Percentiles rank a stretch among this genome's conserved stretches.
phyloP scores from a whole-genome alignment of 2,888 invertebrate species.

The Nasonia oneida region DNA sequence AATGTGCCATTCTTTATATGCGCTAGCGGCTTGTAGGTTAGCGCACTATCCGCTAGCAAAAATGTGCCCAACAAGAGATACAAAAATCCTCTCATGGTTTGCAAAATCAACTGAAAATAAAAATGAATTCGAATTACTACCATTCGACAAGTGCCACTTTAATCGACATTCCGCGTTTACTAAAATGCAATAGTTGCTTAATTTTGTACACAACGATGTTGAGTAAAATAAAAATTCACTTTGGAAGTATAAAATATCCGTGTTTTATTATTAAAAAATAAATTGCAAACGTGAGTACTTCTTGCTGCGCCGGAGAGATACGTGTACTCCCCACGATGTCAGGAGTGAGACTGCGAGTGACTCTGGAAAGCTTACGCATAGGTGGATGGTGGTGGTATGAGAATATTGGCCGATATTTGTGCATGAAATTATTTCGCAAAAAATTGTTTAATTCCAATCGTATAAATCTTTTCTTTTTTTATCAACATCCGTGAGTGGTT shows the following conservation, averaged over 20 bases:
- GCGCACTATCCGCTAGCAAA: not conserved
- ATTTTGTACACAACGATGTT: not conserved
- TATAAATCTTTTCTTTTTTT: not conserved
- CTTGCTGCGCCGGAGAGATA: conserved; percentile 3
- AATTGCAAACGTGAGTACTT: not conserved
- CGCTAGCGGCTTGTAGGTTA: conserved; percentile 69
- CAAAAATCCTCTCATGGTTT: conserved; percentile 17
- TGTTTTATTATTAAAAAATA: not conserved
- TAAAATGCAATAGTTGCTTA: not conserved
- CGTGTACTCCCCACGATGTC: conserved; percentile 62
- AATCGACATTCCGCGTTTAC: not conserved
- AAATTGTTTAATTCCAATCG: not conserved
- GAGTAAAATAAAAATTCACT: not conserved
- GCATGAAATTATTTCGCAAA: not conserved
- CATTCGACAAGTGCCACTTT: not conserved
- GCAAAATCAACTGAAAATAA: not conserved
- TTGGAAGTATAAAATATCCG: not conserved
- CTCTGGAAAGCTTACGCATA: conserved; percentile 28
- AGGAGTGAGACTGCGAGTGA: conserved; percentile 63
- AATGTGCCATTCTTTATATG: conserved; percentile 81
- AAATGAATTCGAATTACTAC: not conserved
- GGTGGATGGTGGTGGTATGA: not conserved
- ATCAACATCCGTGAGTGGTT: not conserved
- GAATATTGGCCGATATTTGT: not conserved
- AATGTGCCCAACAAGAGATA: not conserved